Base-by-base conservation (phyloP, 2,113 vertebrate genomes). In the Probosciger aterrimus region DNA sequence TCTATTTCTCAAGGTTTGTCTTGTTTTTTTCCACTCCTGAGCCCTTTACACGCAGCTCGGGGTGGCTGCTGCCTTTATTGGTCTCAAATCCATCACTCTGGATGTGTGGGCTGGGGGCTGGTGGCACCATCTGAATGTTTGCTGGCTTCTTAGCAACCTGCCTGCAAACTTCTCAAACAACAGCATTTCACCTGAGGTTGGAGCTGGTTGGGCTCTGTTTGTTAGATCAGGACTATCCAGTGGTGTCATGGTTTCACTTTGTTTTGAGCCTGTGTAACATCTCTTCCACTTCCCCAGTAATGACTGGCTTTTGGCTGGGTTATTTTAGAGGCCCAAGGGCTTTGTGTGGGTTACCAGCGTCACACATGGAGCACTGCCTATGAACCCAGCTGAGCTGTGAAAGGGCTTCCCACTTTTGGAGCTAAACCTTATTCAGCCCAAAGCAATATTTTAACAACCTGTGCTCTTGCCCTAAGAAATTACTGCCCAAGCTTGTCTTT, bases 351-450 rank as follows among this genome's bases (percentile, higher is more conserved):
- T 24, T 49, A 74, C n/a, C 2, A 2, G 3, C 55, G 22, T 43
- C 59, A 3, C 2, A 5, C 4, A 1, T 25, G 41, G 31, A 63
- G 20, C 6, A 1, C 30, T 11, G 23, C 37, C 19, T 27, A 0
- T 57, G 33, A 76, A 24, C 55, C 33, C 57, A 57, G 64, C 47
- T 44, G 35, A 82, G 77, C 90, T 49, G 35, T 5, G 2, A 35
- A 71, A 46, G 24, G 33, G 14, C 49, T 82, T 71, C 71, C 50
- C 17, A 5, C 25, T 12, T 75, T 46, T 44, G 27, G 23, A 20
- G 19, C 35, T 86, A 31, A 65, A 47, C 35, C 18, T 57, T 11
- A 3, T 3, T 63, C 15, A 76, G 11, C 75, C 39, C 71, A 12
- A 43, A 79, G 0, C 28, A 11, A 0, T 52, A 10, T 80, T 88